Percentiles rank a stretch among this genome's conserved stretches.
Evolutionary conservation across 2,888 invertebrate species (phyloP).

Genomic region (Hartigia nigra): DNA sequence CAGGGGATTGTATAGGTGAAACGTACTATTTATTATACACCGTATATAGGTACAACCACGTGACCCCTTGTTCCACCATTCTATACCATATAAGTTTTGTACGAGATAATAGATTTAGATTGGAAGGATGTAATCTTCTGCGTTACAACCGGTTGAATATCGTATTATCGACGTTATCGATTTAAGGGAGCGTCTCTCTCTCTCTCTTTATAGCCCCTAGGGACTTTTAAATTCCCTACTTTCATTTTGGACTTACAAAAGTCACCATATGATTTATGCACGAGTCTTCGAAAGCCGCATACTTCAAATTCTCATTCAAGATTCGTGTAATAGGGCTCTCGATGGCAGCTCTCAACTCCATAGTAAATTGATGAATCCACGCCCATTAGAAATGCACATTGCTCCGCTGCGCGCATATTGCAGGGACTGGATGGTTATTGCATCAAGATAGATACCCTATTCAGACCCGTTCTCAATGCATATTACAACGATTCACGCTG

Average conservation of each 20-base stretch:
- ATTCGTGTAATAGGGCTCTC: neutral
- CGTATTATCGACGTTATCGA: neutral
- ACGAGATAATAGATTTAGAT: neutral
- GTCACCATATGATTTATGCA: neutral
- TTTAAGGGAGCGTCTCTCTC: too few relatives aligned
- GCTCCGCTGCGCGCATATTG: constrained; percentile 36
- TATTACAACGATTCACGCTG: constrained; percentile 51
- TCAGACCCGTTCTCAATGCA: constrained; percentile 47
- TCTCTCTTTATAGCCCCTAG: neutral
- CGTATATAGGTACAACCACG: neutral
- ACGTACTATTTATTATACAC: neutral
- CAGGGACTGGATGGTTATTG: constrained; percentile 40
- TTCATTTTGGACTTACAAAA: neutral
- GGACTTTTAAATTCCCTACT: neutral
- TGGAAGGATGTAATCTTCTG: neutral
- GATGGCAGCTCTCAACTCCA: neutral
- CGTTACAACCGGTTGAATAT: neutral
- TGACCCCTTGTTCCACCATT: neutral
- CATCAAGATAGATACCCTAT: constrained; percentile 47
- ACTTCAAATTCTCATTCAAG: neutral
- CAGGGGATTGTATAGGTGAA: neutral
- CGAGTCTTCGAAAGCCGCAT: neutral
- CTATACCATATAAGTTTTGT: neutral
- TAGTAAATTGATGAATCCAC: constrained; percentile 12
- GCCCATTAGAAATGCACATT: constrained; percentile 17